Evolutionary conservation across 2,888 invertebrate genomes (phyloP).

Genomic region (Ditylenchus weischeri): DNA sequence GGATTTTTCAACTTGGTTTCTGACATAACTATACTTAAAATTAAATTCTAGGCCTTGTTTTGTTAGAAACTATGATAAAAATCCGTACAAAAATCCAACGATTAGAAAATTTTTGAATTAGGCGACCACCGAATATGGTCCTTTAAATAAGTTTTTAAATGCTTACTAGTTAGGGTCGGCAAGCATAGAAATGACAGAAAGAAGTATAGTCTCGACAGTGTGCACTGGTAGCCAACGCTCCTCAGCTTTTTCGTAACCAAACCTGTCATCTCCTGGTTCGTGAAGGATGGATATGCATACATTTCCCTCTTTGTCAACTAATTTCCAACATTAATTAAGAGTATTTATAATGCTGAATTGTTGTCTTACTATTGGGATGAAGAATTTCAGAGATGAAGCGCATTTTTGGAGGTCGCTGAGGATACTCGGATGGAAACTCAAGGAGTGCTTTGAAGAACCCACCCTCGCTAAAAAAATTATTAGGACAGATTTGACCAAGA

Average conservation of each 20-base stretch:
- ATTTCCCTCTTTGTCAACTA: slow-evolving; percentile 90
- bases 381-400: slow-evolving; percentile 98
- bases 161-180: slow-evolving; percentile 86
- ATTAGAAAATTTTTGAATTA: no score
- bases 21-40: no score
- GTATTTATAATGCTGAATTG: not conserved
- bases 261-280: slow-evolving; percentile 97
- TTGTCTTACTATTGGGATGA: slow-evolving; percentile 91
- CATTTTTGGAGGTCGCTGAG: slow-evolving; percentile 96
- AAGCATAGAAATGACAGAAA: slow-evolving; percentile 95
- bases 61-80: no score
- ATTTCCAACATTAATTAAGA: not conserved
- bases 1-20: no score
- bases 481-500: slow-evolving; percentile 1
- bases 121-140: no score
- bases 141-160: no score
- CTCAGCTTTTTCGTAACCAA: slow-evolving; percentile 85
- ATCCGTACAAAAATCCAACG: no score
- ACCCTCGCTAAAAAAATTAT: slow-evolving; percentile 71
- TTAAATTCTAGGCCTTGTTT: no score
- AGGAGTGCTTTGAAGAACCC: slow-evolving; percentile 99
- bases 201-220: slow-evolving; percentile 81
- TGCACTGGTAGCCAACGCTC: slow-evolving; percentile 98
- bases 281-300: slow-evolving; percentile 98
- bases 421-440: slow-evolving; percentile 97